Evolutionary conservation across 2,113 vertebrate genomes (phyloP).

Genomic region (Furnarius figulus): DNA sequence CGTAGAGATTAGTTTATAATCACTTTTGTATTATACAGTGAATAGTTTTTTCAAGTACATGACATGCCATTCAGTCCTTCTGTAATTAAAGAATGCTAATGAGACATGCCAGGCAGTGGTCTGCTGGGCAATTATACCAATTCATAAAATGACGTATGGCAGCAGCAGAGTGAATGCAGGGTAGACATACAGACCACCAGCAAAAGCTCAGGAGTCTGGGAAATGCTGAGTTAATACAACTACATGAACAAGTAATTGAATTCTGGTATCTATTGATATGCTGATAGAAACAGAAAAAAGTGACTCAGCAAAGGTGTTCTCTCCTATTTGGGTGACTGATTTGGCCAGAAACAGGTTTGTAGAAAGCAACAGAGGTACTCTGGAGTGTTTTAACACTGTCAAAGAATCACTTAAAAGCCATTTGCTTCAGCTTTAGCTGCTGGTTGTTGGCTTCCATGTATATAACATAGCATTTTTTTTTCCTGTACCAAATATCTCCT

Average conservation of each 20-base stretch:
- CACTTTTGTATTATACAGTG: neutral
- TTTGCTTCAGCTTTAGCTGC: neutral
- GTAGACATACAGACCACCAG: neutral
- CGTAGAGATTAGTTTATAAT: slow-evolving; percentile 3
- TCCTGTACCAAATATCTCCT: neutral
- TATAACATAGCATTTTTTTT: neutral
- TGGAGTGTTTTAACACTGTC: neutral
- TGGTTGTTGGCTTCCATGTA: neutral
- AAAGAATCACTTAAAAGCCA: neutral
- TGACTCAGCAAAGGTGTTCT: slow-evolving; percentile 16
- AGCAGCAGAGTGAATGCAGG: neutral
- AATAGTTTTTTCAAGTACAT: slow-evolving; percentile 18
- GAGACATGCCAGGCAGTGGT: neutral
- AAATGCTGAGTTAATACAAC: neutral
- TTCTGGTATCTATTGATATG: neutral
- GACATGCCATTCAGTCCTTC: neutral
- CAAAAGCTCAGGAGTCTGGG: neutral
- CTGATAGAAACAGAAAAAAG: neutral
- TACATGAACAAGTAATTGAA: neutral
- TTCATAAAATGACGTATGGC: neutral
- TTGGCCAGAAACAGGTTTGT: neutral
- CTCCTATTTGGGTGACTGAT: neutral
- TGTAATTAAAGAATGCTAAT: slow-evolving; percentile 36
- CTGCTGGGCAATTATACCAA: neutral
- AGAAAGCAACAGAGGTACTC: neutral